These are phyloP conservation scores for Melanocharis versteri DNA, from an alignment of 2,113 vertebrate species.

Conservation along the genomic window DNA sequence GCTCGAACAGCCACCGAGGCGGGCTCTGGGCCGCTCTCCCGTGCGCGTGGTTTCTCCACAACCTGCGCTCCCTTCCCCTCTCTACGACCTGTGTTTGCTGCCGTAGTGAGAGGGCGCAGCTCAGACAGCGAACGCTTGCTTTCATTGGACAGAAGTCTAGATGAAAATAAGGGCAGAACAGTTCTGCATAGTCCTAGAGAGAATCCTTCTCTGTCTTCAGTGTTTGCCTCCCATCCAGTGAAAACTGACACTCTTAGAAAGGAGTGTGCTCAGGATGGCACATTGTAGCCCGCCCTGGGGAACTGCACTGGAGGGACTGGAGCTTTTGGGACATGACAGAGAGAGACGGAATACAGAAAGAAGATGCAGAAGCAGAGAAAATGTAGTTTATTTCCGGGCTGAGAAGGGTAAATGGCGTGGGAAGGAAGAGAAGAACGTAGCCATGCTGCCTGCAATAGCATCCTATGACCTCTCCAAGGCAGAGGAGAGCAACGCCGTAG, in stretches of 20 bases:
- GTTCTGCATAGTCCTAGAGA: not conserved
- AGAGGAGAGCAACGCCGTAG: not conserved
- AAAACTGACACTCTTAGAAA: not conserved
- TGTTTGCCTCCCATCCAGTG: not conserved
- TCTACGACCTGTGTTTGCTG: not conserved
- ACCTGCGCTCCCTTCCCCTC: not conserved
- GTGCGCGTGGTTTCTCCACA: accelerated
- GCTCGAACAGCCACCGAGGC: not conserved
- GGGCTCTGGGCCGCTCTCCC: accelerated
- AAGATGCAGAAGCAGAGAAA: not conserved
- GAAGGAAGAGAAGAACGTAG: not conserved
- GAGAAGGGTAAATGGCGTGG: not conserved
- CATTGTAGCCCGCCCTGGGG: not conserved
- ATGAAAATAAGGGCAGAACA: not conserved
- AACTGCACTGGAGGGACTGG: not conserved
- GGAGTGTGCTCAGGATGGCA: not conserved
- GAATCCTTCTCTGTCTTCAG: not conserved
- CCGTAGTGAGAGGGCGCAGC: not conserved
- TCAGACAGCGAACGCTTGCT: not conserved
- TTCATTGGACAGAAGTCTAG: not conserved
- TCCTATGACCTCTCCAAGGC: not conserved
- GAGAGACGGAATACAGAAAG: not conserved
- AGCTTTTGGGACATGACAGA: not conserved
- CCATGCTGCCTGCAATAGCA: accelerated
- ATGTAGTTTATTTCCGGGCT: not conserved